Evolutionary conservation across 2,797 vertebrate species (phyloP).

Genomic region (Tokudaia muenninki): DNA sequence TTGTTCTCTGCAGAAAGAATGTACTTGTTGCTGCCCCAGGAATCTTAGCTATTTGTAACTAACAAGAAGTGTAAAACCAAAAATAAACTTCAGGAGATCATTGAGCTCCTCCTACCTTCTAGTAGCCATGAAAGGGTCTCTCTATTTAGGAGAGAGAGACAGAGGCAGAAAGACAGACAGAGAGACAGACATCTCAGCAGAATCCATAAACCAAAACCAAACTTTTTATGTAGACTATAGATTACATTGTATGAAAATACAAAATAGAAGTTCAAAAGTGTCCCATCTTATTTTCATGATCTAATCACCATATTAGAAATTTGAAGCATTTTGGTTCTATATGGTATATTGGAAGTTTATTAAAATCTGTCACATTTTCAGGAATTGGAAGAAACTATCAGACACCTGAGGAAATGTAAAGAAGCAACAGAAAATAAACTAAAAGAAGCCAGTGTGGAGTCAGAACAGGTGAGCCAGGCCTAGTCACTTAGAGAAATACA

Average conservation of each 20-base stretch:
- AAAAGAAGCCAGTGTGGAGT: conserved; percentile 86
- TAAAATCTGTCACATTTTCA: conserved; percentile 64
- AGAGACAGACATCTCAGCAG: neutral
- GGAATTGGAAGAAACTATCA: conserved; percentile 85
- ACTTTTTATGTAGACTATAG: neutral
- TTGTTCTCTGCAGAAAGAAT: neutral
- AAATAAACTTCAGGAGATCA: neutral
- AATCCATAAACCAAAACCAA: conserved; percentile 21
- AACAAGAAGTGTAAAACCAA: neutral
- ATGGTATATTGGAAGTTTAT: neutral
- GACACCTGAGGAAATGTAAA: conserved; percentile 84
- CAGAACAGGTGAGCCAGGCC: conserved; percentile 85
- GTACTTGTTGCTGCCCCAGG: neutral
- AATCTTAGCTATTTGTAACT: neutral
- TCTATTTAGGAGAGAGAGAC: too few relatives aligned
- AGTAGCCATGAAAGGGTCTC: neutral
- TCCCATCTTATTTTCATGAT: neutral
- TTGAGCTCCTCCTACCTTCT: neutral
- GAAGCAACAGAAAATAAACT: conserved; percentile 84
- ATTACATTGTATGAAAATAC: neutral
- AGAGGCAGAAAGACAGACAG: too few relatives aligned
- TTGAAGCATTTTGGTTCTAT: neutral
- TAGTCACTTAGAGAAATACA: neutral
- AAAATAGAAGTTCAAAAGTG: neutral
- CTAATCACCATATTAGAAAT: neutral